Percentiles rank a stretch among this genome's conserved stretches.
phyloP scores from a whole-genome alignment of 2,888 invertebrate species.

The Crioceris asparagi region DNA sequence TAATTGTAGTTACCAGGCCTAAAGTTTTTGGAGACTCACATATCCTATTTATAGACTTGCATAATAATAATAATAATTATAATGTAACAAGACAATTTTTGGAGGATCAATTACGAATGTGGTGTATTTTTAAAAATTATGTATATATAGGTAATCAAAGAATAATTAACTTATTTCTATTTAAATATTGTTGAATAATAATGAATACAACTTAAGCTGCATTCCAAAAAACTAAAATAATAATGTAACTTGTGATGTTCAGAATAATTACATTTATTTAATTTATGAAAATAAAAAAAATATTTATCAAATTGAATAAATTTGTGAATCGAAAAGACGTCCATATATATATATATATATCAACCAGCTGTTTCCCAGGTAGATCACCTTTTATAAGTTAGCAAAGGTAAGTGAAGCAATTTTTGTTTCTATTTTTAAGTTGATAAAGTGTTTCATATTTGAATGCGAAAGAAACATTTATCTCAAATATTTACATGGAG shows the following conservation, averaged over 20 bases:
- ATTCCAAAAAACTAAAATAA: conserved; percentile 22
- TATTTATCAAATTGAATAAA: too few species aligned
- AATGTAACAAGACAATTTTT: conserved; percentile 18
- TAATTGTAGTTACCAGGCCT: conserved; percentile 23
- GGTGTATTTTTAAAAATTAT: conserved; percentile 22
- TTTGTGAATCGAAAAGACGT: too few species aligned
- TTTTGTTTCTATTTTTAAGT: too few species aligned
- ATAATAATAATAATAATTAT: conserved; percentile 7
- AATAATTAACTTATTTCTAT: conserved; percentile 19
- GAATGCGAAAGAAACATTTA: too few species aligned
- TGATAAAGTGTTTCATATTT: too few species aligned
- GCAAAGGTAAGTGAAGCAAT: too few species aligned
- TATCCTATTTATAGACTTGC: not conserved
- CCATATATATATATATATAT: too few species aligned
- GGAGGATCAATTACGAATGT: conserved; percentile 20
- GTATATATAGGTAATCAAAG: conserved; percentile 14
- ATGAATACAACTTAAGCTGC: conserved; percentile 14
- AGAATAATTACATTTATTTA: conserved; percentile 26
- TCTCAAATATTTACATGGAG: too few species aligned
- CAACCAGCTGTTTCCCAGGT: too few species aligned
- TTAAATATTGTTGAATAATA: conserved; percentile 18
- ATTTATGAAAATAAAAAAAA: conserved; percentile 16
- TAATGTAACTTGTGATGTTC: conserved; percentile 30
- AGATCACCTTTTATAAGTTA: too few species aligned
- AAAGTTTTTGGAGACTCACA: conserved; percentile 13